Conservation (phyloP, 2,888 invertebrate species). For the Automeris io region DNA sequence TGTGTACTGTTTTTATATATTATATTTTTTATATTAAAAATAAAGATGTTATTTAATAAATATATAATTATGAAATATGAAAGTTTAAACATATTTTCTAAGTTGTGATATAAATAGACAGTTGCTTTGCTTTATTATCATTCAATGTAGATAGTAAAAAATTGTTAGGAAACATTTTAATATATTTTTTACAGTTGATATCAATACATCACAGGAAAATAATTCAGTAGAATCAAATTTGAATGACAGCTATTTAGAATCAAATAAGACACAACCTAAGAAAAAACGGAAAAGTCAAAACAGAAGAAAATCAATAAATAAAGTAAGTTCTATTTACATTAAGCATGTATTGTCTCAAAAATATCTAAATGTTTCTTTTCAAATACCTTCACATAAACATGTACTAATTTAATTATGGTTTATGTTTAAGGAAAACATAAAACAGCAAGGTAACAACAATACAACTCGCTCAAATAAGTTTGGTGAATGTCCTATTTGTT, state of each 20-base stretch:
- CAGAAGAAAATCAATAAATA: no score
- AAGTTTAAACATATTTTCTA: no score
- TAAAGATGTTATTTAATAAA: background rate
- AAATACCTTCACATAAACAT: no score
- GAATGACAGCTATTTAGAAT: background rate
- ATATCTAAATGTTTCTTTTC: no score
- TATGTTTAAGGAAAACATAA: background rate
- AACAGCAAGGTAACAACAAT: background rate
- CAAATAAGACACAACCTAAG: background rate
- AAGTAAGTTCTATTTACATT: no score
- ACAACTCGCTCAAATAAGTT: constrained; percentile 12
- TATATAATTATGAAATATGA: no score
- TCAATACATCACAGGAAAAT: background rate
- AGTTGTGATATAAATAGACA: no score
- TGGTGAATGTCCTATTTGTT: constrained; percentile 52
- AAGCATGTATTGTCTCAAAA: no score
- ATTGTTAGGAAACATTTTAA: no score
- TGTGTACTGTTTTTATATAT: no score
- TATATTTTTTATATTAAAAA: background rate
- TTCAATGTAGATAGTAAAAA: no score
- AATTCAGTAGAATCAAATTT: background rate
- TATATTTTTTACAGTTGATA: background rate
- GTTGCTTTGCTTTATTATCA: no score
- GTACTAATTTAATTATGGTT: background rate
- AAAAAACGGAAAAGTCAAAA: background rate